Evolutionary conservation across 2,888 invertebrate genomes (phyloP).

Genomic region (Metellina segmentata): DNA sequence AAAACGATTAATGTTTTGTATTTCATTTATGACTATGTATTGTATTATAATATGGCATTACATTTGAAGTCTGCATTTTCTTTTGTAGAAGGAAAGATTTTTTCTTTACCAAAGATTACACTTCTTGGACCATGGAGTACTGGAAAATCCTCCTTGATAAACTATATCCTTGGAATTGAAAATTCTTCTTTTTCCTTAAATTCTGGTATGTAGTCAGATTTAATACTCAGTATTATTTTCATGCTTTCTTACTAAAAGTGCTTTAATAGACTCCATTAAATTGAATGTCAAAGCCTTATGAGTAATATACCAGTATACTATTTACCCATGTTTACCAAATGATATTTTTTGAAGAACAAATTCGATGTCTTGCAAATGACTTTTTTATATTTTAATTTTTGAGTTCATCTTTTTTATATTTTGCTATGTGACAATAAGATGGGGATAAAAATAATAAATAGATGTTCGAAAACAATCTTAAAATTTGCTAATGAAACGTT

Average conservation of each 20-base stretch:
- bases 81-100: constrained; percentile 78
- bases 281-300: neutral
- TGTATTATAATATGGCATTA: neutral
- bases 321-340: no score
- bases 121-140: constrained; percentile 80
- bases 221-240: neutral
- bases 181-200: constrained; percentile 73
- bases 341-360: no score
- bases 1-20: neutral
- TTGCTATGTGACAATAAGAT: no score
- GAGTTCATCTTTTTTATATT: no score
- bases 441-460: no score
- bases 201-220: constrained; percentile 56
- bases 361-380: no score
- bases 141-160: constrained; percentile 80
- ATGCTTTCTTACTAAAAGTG: neutral
- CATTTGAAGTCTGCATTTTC: neutral
- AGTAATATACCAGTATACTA: no score
- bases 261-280: no score
- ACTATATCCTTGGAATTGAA: constrained; percentile 79
- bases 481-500: no score
- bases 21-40: neutral
- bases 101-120: constrained; percentile 79
- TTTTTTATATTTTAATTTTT: no score
- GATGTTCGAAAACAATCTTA: no score